Percentiles rank a stretch among this genome's conserved stretches.
phyloP scores from a whole-genome alignment of 2,888 invertebrate species.

The Parnassius mnemosyne region DNA sequence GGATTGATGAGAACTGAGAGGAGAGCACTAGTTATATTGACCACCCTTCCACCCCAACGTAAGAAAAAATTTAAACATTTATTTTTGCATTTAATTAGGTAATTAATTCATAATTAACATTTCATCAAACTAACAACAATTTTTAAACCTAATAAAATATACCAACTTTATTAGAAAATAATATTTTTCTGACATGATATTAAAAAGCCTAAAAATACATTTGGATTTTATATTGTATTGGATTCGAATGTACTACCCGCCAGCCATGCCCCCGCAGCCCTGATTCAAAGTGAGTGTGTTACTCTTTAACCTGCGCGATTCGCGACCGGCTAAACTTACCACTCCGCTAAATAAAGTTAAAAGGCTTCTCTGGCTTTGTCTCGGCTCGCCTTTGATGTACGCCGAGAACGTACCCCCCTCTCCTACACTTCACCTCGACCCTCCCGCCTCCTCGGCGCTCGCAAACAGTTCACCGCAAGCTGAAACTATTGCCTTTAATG shows the following conservation, averaged over 20 bases:
- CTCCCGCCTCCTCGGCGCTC: conserved; percentile 40
- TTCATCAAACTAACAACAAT: too few species aligned
- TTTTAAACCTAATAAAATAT: too few species aligned
- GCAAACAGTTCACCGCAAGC: conserved; percentile 77
- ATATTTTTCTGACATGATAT: too few species aligned
- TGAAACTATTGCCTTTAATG: conserved; percentile 77
- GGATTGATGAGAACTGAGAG: too few species aligned
- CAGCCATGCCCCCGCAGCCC: conserved; percentile 55
- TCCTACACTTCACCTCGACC: conserved; percentile 41
- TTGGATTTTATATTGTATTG: too few species aligned
- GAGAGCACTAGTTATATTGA: too few species aligned
- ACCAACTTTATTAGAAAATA: too few species aligned
- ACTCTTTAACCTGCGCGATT: conserved; percentile 80
- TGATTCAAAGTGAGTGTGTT: conserved; percentile 78
- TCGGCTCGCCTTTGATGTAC: conserved; percentile 77
- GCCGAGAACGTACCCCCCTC: conserved; percentile 41
- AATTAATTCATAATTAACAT: too few species aligned
- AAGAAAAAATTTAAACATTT: too few species aligned
- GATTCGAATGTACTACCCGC: conserved; percentile 14
- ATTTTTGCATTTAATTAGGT: too few species aligned
- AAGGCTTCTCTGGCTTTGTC: conserved; percentile 80
- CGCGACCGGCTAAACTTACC: conserved; percentile 81
- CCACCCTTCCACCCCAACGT: too few species aligned
- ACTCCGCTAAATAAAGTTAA: conserved; percentile 81
- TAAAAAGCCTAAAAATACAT: too few species aligned